These are phyloP conservation scores for Euphonia xanthogaster DNA, from an alignment of 2,797 vertebrate species.

Conservation along the genomic window DNA sequence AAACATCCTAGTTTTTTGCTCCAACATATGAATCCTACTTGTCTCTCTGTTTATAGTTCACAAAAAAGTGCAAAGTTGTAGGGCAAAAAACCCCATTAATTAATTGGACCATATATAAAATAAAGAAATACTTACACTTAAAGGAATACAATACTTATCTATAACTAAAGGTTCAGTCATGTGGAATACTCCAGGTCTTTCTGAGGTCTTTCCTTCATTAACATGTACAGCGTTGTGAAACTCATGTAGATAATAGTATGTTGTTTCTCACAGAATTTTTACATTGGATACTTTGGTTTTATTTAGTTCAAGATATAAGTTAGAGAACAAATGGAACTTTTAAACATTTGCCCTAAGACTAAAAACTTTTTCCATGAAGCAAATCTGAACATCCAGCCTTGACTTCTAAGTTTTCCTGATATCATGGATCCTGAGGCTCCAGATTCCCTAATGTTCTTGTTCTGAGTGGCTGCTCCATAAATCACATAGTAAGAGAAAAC, in stretches of 20 bases:
- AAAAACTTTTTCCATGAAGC: not conserved
- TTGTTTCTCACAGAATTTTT: not conserved
- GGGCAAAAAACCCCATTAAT: not conserved
- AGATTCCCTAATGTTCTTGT: not conserved
- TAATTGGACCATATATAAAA: not conserved
- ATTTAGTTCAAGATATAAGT: not conserved
- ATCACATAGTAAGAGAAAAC: not conserved
- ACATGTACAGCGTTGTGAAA: not conserved
- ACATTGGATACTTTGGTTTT: not conserved
- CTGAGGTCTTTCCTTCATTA: not conserved
- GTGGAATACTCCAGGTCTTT: not conserved
- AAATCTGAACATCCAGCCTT: not conserved
- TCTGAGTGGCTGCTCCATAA: not conserved
- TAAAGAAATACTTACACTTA: not conserved
- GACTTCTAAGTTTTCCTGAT: not conserved
- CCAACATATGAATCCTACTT: not conserved
- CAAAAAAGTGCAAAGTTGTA: not conserved
- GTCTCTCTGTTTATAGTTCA: not conserved
- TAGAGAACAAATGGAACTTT: not conserved
- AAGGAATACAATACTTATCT: not conserved
- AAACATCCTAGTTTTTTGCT: not conserved
- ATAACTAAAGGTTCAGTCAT: not conserved
- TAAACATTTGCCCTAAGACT: not conserved
- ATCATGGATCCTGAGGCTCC: not conserved
- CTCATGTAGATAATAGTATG: not conserved